phyloP scores from a whole-genome alignment of 2,113 vertebrate species.

The Hemicordylus capensis region DNA sequence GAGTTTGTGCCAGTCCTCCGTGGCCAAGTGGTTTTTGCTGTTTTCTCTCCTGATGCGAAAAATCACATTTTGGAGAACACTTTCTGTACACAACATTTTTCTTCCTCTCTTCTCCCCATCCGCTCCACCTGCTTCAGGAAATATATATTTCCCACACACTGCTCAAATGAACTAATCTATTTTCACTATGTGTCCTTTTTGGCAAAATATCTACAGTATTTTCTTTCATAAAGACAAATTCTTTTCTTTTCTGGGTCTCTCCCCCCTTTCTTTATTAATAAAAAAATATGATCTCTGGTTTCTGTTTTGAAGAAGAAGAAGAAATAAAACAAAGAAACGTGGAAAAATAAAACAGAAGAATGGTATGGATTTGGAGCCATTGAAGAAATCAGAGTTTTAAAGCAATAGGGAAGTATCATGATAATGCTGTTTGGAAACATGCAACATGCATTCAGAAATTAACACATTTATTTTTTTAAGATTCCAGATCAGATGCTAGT shows the following conservation, averaged over 20 bases:
- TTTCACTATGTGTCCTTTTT: slow-evolving; percentile 83
- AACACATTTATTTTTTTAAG: no score
- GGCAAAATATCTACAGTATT: slow-evolving; percentile 81
- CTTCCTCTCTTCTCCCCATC: slow-evolving; percentile 75
- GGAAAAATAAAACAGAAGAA: neutral
- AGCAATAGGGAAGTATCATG: neutral
- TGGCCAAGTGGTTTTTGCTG: slow-evolving; percentile 65
- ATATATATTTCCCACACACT: slow-evolving; percentile 80
- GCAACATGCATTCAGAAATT: neutral
- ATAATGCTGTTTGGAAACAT: neutral
- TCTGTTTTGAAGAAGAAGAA: slow-evolving; percentile 40
- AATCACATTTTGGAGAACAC: slow-evolving; percentile 80
- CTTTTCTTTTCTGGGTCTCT: slow-evolving; percentile 61
- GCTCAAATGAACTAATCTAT: slow-evolving; percentile 84
- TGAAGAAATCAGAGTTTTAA: neutral
- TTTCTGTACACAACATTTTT: slow-evolving; percentile 77
- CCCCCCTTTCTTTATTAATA: slow-evolving; percentile 61
- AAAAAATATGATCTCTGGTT: slow-evolving; percentile 68
- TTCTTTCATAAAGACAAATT: slow-evolving; percentile 83
- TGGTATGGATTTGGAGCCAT: neutral
- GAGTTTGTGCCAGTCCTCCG: slow-evolving; percentile 65
- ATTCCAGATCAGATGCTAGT: no score
- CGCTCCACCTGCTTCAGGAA: slow-evolving; percentile 79
- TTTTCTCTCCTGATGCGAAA: slow-evolving; percentile 70
- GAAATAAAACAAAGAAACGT: neutral